These are phyloP conservation scores for Amphibalanus amphitrite DNA, from an alignment of 1,140 invertebrate genomes.

Conservation along the genomic window DNA sequence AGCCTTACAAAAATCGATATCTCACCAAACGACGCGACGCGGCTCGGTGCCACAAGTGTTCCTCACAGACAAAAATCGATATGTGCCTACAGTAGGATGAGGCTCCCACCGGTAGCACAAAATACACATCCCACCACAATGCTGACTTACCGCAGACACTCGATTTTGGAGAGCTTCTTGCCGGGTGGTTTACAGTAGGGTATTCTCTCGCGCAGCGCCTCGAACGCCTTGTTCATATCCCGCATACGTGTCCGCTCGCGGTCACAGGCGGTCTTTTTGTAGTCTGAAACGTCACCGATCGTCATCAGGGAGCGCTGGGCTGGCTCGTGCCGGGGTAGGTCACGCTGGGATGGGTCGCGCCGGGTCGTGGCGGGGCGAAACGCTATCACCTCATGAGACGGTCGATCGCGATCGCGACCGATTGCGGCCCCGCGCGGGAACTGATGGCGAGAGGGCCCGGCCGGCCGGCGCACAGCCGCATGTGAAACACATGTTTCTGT, in stretches of 20 bases:
- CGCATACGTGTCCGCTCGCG: conserved; percentile 66
- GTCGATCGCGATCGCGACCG: no score
- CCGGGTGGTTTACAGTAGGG: conserved; percentile 62
- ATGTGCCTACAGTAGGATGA: not conserved
- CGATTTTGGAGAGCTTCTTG: conserved; percentile 77
- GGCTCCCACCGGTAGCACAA: conserved; percentile 5
- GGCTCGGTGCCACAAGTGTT: not conserved
- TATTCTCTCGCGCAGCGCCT: conserved; percentile 52
- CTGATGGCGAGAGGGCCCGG: no score
- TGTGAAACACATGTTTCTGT: no score
- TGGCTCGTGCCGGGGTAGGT: no score
- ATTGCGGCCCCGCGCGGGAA: no score
- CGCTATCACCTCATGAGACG: no score
- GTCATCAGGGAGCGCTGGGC: no score
- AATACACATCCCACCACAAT: no score
- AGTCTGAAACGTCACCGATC: conserved; percentile 34
- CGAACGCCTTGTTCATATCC: conserved; percentile 74
- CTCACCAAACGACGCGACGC: no score
- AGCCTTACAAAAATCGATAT: conserved; percentile 3
- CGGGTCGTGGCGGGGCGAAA: no score
- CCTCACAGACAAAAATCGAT: not conserved
- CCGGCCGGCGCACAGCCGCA: no score
- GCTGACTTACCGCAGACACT: conserved; percentile 47
- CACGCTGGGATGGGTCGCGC: no score
- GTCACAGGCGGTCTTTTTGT: conserved; percentile 68